Base-by-base conservation (phyloP, 23 tunicate species). In the Styela plicata region DNA sequence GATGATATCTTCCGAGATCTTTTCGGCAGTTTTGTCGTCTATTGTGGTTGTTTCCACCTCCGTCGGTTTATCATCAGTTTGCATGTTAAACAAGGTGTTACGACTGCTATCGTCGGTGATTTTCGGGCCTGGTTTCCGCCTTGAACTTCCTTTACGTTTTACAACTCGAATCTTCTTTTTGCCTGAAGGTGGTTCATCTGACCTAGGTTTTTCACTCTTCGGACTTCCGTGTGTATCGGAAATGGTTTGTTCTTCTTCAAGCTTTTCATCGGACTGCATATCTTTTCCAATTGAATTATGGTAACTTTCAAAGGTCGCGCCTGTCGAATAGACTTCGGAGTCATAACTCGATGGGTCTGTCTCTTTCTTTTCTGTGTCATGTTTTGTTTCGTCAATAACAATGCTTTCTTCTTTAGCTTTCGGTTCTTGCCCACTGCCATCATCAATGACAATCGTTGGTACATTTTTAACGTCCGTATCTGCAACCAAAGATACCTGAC, bases 111-210 rank as follows among this genome's bases (percentile, higher is more conserved):
- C 81, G 31, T 76, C 81, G 13, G 66, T 76, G 17, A 76, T 52
- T 29, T 76, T 52, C 7, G 63, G 27, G 13, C 32, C 17, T 22
- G 37, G 36, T 53, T 76, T 76, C 24, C 81, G 18, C 10, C 81
- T 24, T 1, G 81, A 76, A 44, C 81, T 76, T 27, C 81, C 81
- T 76, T 76, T 76, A 21, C 81, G 36, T 44, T 76, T 76, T 7
- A 76, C 37, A 16, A 76, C 81, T 28, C 81, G 64, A 24, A 76
- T 57, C 31, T 76, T 76, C 30, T 76, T 76, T 36, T 22, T 32
- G 57, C 57, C 57, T 7, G 57, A 5, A 44, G 13, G 57, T 44
- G 57, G 57, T 44, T 44, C 57, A 44, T 44, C 57, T 44, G 57
- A 44, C 10, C 7, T 13, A 44, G 57, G 57, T 44, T 44, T 44